Conservation (phyloP, 2,888 invertebrate genomes). For the Drosophila subsilvestris region DNA sequence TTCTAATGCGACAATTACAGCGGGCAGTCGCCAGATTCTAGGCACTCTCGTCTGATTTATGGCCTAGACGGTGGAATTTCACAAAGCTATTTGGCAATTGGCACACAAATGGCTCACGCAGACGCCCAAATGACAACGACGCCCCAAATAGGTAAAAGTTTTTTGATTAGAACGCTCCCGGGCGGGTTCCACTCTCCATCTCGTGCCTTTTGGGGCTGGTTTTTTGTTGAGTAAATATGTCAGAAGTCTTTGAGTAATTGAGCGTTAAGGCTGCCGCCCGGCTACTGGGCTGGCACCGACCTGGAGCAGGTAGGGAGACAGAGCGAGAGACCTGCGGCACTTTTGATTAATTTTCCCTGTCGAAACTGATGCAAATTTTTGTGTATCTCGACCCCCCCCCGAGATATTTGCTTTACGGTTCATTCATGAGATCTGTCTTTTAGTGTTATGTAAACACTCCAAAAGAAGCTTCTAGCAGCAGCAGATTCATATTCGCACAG, state of each 20-base stretch:
- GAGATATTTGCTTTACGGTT: slow-evolving; percentile 76
- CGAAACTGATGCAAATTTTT: slow-evolving; percentile 72
- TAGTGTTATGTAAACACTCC: slow-evolving; percentile 77
- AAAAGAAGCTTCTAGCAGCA: slow-evolving; percentile 1
- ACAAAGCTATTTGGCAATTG: slow-evolving; percentile 70
- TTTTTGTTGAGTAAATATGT: slow-evolving; percentile 77
- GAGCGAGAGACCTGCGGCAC: slow-evolving; percentile 39
- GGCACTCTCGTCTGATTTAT: slow-evolving; percentile 73
- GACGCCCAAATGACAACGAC: slow-evolving; percentile 31
- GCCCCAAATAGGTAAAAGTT: slow-evolving; percentile 58
- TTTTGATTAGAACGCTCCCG: slow-evolving; percentile 57
- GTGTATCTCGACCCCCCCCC: slow-evolving; percentile 32
- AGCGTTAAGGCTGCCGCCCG: slow-evolving; percentile 61
- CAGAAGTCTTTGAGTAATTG: slow-evolving; percentile 69
- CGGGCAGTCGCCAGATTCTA: slow-evolving; percentile 60
- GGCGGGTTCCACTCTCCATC: slow-evolving; percentile 14
- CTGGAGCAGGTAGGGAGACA: slow-evolving; percentile 3
- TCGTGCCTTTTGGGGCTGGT: slow-evolving; percentile 49
- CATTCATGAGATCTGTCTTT: slow-evolving; percentile 65
- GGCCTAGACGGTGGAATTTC: slow-evolving; percentile 64
- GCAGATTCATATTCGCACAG: slow-evolving; percentile 56
- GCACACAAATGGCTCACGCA: slow-evolving; percentile 62
- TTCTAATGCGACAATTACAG: slow-evolving; percentile 77
- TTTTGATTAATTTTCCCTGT: slow-evolving; percentile 69
- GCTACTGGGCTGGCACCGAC: slow-evolving; percentile 50